Conservation (phyloP, 1,140 invertebrate species). For the Cydia strobilella region DNA sequence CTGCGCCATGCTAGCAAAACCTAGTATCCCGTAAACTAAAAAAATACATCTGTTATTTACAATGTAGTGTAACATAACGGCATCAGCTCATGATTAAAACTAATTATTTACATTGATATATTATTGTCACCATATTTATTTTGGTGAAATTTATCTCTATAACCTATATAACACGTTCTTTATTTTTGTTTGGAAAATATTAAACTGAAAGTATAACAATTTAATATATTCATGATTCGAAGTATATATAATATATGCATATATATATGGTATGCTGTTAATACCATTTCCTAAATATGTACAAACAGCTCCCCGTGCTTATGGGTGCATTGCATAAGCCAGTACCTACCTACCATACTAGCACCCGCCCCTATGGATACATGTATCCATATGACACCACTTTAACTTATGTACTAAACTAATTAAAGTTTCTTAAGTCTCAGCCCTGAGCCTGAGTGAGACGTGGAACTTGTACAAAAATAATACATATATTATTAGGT, state of each 20-base stretch:
- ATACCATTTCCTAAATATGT: conserved; percentile 2
- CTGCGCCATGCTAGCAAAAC: neutral
- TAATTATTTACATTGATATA: conserved; percentile 77
- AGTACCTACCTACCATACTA: neutral
- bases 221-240: neutral
- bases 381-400: neutral
- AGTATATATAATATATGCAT: no score
- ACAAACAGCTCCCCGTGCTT: neutral
- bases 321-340: neutral
- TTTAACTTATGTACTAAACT: neutral
- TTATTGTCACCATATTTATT: conserved; percentile 76
- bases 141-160: conserved; percentile 58
- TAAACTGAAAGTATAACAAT: conserved; percentile 23
- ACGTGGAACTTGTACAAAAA: conserved; percentile 59
- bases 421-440: conserved; percentile 41
- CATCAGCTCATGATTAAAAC: conserved; percentile 64
- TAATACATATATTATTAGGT: conserved; percentile 48
- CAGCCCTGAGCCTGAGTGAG: conserved; percentile 61
- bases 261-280: neutral
- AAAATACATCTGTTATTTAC: conserved; percentile 44
- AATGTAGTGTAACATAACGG: conserved; percentile 44
- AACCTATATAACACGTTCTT: neutral
- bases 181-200: conserved; percentile 9
- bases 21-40: neutral
- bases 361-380: neutral